Evolutionary conservation across 2,797 vertebrate species (phyloP).

Genomic region (Neosilurus hyrtlii): DNA sequence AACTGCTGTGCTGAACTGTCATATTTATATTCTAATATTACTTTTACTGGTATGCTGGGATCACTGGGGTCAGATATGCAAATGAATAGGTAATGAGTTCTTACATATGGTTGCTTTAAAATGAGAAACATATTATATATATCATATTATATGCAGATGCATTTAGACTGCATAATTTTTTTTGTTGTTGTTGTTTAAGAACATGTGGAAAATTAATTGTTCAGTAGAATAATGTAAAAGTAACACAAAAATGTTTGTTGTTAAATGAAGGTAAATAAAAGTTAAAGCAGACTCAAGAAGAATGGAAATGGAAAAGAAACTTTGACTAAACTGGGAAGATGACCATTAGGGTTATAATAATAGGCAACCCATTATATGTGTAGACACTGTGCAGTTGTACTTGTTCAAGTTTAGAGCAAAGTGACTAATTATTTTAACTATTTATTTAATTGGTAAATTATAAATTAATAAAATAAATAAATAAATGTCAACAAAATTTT

Average conservation of each 20-base stretch:
- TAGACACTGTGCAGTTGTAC: background rate
- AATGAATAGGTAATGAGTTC: background rate
- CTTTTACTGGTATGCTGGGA: background rate
- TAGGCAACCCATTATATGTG: too few relatives aligned
- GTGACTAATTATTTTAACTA: background rate
- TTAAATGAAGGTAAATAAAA: background rate
- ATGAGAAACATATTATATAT: background rate
- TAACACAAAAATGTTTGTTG: background rate
- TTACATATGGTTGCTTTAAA: background rate
- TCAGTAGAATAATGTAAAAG: background rate
- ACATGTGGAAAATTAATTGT: background rate
- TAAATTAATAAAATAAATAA: background rate
- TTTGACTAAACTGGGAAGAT: background rate
- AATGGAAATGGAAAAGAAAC: background rate
- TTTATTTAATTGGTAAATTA: too few relatives aligned
- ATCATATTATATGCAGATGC: background rate
- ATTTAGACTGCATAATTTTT: background rate
- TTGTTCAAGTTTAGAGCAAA: background rate
- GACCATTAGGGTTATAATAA: background rate
- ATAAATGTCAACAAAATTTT: background rate
- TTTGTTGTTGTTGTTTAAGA: background rate
- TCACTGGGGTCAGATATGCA: conserved; percentile 14
- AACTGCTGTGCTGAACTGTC: background rate
- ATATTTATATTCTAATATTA: background rate
- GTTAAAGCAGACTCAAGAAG: background rate